These are phyloP conservation scores for Nesoenas mayeri DNA, from an alignment of 2,113 vertebrate genomes.

Conservation along the genomic window DNA sequence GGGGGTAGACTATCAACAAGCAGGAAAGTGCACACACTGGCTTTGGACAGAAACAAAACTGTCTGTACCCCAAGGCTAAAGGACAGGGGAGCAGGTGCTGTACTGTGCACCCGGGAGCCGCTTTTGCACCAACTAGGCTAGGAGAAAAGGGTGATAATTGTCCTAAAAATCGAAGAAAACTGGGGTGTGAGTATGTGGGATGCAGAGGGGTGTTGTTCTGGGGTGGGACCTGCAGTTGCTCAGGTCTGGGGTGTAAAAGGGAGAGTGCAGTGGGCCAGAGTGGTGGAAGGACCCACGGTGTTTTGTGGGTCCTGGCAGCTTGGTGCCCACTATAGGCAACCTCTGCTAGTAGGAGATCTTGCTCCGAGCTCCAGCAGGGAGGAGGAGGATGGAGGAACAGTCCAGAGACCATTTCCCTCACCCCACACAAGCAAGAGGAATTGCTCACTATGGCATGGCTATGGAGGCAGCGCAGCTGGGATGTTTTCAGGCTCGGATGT, in stretches of 20 bases:
- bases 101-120: neutral
- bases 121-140: neutral
- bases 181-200: neutral
- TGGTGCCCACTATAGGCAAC: neutral
- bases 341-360: neutral
- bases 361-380: neutral
- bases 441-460: neutral
- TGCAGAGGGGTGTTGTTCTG: neutral
- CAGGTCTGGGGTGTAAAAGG: neutral
- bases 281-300: neutral
- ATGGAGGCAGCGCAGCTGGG: rapidly evolving
- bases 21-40: rapidly evolving
- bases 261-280: neutral
- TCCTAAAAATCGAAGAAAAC: neutral
- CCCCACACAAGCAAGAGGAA: neutral
- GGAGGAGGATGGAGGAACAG: neutral
- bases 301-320: neutral
- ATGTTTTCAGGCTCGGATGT: neutral
- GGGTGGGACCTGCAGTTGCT: neutral
- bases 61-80: rapidly evolving
- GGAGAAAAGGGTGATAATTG: neutral
- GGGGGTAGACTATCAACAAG: neutral
- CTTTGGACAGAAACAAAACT: neutral
- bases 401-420: neutral
- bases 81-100: neutral